Conservation (phyloP, 2,113 vertebrate genomes). For the Pristiophorus japonicus region DNA sequence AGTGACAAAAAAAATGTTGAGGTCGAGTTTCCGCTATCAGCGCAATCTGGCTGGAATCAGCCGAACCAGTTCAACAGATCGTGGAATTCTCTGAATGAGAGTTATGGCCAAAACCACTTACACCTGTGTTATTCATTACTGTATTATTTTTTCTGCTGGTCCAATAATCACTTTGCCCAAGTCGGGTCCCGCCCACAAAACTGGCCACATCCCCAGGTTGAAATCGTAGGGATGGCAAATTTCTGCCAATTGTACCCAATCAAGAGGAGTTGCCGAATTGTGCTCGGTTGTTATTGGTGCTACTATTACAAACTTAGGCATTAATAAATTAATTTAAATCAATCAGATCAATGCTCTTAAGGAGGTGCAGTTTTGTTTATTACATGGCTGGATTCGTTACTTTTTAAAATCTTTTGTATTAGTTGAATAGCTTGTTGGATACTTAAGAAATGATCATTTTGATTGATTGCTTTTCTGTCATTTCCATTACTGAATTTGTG, state of each 20-base stretch:
- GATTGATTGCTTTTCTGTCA: not conserved
- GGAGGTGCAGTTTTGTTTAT: not conserved
- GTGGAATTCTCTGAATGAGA: not conserved
- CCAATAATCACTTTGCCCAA: not conserved
- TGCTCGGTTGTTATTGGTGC: not conserved
- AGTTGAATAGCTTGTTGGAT: not conserved
- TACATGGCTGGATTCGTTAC: not conserved
- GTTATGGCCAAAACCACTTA: not conserved
- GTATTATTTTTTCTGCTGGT: not conserved
- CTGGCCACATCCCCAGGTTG: not conserved
- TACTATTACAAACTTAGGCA: not conserved
- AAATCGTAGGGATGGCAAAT: not conserved
- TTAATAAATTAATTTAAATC: not conserved
- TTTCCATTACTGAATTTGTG: not conserved
- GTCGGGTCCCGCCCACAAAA: not conserved
- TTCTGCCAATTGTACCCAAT: not conserved
- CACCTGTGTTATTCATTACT: not conserved
- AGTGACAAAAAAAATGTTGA: not conserved
- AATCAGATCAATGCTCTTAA: not conserved
- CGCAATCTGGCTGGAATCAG: no score
- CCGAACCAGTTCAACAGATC: no score
- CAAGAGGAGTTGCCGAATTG: not conserved
- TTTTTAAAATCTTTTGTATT: not conserved
- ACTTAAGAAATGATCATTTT: not conserved
- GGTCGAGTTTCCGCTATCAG: no score